phyloP scores from a whole-genome alignment of 2,113 vertebrate species.

The Ceyx melanurus region DNA sequence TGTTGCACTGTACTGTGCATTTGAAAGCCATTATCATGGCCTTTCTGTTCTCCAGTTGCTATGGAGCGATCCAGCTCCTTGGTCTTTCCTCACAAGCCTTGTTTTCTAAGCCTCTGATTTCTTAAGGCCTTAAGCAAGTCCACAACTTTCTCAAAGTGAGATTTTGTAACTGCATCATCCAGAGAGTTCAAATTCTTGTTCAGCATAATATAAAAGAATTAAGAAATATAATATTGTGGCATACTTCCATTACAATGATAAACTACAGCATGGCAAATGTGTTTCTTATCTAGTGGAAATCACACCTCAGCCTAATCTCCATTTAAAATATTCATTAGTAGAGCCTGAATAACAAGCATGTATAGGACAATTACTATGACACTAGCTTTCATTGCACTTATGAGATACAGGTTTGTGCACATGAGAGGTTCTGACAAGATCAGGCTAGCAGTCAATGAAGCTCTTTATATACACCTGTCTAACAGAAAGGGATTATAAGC shows the following conservation, averaged over 20 bases:
- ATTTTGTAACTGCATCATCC: neutral
- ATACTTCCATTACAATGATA: neutral
- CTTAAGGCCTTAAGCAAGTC: neutral
- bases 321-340: conserved; percentile 54
- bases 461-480: neutral
- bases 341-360: conserved; percentile 9
- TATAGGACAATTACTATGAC: conserved; percentile 19
- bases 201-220: neutral
- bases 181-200: neutral
- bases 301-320: conserved; percentile 27
- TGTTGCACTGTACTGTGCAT: neutral
- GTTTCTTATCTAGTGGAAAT: conserved; percentile 43
- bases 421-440: conserved; percentile 28
- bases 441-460: conserved; percentile 5
- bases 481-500: conserved; percentile 18
- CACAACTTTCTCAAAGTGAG: neutral
- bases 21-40: neutral
- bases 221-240: neutral
- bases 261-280: conserved; percentile 13
- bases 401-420: neutral
- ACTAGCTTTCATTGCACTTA: neutral
- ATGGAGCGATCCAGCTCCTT: neutral
- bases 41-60: neutral
- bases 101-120: neutral
- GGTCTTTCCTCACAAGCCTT: neutral